Percentiles rank a stretch among this genome's conserved stretches.
Evolutionary conservation across 2,888 invertebrate species (phyloP).

Genomic region (Apomyelois bistriatella): DNA sequence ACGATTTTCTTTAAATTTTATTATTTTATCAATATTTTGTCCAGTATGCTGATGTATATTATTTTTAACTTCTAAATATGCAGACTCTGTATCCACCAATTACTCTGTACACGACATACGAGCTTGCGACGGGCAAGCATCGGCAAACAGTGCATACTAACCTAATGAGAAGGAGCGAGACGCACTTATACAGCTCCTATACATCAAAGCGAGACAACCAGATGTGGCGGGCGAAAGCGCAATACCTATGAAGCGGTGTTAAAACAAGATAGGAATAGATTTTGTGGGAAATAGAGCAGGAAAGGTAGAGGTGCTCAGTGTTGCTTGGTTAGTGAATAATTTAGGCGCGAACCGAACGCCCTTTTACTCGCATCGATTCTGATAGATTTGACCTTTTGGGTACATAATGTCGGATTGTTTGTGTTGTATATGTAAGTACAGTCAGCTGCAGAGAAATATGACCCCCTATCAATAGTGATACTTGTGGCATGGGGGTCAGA

Average conservation of each 20-base stretch:
- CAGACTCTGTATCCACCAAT: slow-evolving; percentile 12
- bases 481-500: too few relatives aligned
- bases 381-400: slow-evolving; percentile 20
- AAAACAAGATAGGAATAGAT: slow-evolving; percentile 35
- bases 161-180: slow-evolving; percentile 74
- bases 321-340: slow-evolving; percentile 68
- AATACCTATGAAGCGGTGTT: slow-evolving; percentile 50
- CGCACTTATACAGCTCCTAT: slow-evolving; percentile 27
- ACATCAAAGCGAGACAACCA: slow-evolving; percentile 42
- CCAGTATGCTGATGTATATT: too few relatives aligned
- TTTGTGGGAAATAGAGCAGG: slow-evolving; percentile 23
- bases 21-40: too few relatives aligned
- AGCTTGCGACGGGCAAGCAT: slow-evolving; percentile 73
- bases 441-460: too few relatives aligned
- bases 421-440: too few relatives aligned
- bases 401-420: background rate
- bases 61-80: too few relatives aligned
- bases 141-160: slow-evolving; percentile 72
- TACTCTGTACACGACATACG: slow-evolving; percentile 49
- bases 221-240: slow-evolving; percentile 75
- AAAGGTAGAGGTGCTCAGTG: slow-evolving; percentile 57
- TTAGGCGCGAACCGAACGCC: slow-evolving; percentile 60
- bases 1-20: too few relatives aligned
- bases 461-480: too few relatives aligned
- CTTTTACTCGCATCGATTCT: slow-evolving; percentile 43